These are phyloP conservation scores for Patella caerulea DNA, from an alignment of 2,888 invertebrate species.

Conservation along the genomic window DNA sequence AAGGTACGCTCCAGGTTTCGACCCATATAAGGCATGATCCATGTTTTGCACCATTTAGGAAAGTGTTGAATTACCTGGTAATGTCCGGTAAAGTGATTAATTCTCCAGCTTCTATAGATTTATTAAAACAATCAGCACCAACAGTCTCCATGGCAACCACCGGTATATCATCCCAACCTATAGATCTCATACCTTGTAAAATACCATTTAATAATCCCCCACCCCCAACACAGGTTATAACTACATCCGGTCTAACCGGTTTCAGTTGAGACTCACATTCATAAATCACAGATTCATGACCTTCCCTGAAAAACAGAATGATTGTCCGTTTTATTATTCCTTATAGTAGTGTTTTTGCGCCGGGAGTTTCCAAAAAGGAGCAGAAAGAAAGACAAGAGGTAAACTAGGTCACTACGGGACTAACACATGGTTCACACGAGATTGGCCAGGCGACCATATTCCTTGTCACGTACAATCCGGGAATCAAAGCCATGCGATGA, in stretches of 20 bases:
- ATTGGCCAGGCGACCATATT: too few species aligned
- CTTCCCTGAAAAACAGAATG: constrained; percentile 67
- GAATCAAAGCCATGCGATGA: too few species aligned
- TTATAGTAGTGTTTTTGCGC: too few species aligned
- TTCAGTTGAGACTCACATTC: constrained; percentile 71
- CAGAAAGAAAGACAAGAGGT: too few species aligned
- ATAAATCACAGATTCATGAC: constrained; percentile 71
- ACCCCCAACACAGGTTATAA: constrained; percentile 73
- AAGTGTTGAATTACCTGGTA: constrained; percentile 62
- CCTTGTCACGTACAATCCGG: too few species aligned
- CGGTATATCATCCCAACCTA: constrained; percentile 68
- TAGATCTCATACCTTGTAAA: constrained; percentile 62
- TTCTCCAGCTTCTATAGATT: constrained; percentile 69
- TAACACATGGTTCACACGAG: too few species aligned
- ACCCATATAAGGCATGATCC: too few species aligned
- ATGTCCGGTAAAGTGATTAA: constrained; percentile 70
- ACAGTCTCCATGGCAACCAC: constrained; percentile 54
- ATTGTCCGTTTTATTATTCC: too few species aligned
- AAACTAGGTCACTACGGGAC: too few species aligned
- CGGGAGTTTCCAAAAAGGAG: too few species aligned
- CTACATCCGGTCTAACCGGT: constrained; percentile 67
- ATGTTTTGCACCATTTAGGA: too few species aligned
- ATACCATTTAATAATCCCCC: constrained; percentile 73
- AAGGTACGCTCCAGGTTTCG: too few species aligned
- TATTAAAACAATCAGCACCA: constrained; percentile 73